Evolutionary conservation across 2,888 invertebrate species (phyloP).

Genomic region (Drosophila diplacantha): DNA sequence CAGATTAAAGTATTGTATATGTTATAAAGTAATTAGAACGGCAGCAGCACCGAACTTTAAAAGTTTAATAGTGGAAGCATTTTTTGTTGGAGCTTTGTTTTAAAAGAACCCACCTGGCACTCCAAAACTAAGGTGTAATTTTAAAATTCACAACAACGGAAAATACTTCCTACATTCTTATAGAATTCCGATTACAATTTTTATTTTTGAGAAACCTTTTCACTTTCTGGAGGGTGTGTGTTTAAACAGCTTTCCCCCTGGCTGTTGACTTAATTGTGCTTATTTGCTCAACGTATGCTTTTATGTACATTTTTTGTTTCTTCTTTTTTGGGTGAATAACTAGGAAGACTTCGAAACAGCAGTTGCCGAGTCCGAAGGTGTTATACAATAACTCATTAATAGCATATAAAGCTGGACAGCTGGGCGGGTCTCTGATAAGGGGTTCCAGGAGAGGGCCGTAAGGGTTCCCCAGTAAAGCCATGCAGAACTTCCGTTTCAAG

Average conservation of each 20-base stretch:
- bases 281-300: constrained; percentile 11
- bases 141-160: not conserved
- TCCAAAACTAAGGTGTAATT: not conserved
- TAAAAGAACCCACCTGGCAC: not conserved
- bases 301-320: not conserved
- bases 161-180: not conserved
- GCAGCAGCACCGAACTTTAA: not conserved
- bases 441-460: not conserved
- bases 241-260: constrained; percentile 51
- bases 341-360: constrained; percentile 35
- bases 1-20: constrained; percentile 15
- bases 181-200: constrained; percentile 11
- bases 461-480: constrained; percentile 24
- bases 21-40: constrained; percentile 13
- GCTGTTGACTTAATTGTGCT: constrained; percentile 4
- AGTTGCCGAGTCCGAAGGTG: constrained; percentile 24
- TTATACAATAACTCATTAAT: constrained; percentile 37
- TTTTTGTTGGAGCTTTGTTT: not conserved
- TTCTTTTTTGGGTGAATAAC: constrained; percentile 19
- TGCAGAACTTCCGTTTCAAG: constrained; percentile 47
- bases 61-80: not conserved
- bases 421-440: constrained; percentile 12
- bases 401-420: constrained; percentile 35
- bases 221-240: constrained; percentile 27
- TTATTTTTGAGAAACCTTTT: constrained; percentile 19